Evolutionary conservation across 2,113 vertebrate genomes (phyloP), one percentile per base, ranked within the genome.

Genomic region (Gambusia affinis): DNA sequence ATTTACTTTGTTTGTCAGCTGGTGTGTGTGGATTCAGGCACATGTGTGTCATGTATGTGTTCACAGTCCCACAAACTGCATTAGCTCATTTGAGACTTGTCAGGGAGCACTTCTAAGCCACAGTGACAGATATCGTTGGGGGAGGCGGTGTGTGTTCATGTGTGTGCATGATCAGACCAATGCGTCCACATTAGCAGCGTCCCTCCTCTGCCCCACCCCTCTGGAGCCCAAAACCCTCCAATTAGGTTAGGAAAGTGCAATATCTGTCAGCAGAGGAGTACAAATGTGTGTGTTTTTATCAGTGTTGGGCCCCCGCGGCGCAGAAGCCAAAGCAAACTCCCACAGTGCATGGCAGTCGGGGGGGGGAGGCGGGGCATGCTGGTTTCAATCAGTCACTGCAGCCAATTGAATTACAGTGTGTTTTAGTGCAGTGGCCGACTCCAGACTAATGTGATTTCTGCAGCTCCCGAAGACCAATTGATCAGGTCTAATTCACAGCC

Each of bases 341-440:
- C 85, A 89, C 93, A 94, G 94, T 94, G 93, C 94, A 91, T 31
- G 29, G 78, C 84, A 35, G 54, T 33, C 33, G 76, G 62, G 64
- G 42, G n/a, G 54, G 47, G 15, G 57, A 22, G 80, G 76, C 4
- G 88, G 80, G 60, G 64, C 88, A 78, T 75, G 94, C 96, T 97
- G 96, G 95, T 96, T 97, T 97, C 96, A 96, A 97, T 98, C 97
- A 97, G 96, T 97, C 96, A 97, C 95, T 93, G 94, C 95, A 88
- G 94, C 93, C 96, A 97, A 99, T 98, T 96, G 95, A 97, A 99
- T 99, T 99, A 99, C 91, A 76, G 91, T 93, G 95, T 95, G 96
- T 96, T 97, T 98, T 97, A 97, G 97, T 97, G 96, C 97, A 96
- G 96, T 97, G 97, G 95, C 95, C 95, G 97, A 98, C 97, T 99